Evolutionary conservation across 2,888 invertebrate species (phyloP).

Genomic region (Caenorhabditis becei): DNA sequence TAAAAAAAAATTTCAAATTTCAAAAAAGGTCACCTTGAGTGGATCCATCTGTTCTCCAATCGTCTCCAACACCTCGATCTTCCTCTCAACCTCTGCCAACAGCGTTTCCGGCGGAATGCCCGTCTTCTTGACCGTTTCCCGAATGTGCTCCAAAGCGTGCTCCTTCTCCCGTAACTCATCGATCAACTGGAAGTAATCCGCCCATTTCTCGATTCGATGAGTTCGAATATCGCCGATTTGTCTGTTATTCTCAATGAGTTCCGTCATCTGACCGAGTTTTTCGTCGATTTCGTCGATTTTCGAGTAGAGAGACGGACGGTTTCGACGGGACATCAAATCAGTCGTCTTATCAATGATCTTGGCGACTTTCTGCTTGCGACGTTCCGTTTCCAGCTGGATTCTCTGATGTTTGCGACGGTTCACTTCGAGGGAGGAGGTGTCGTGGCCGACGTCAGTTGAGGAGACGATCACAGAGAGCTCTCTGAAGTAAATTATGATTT

Average conservation of each 20-base stretch:
- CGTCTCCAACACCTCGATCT: slow-evolving; percentile 19
- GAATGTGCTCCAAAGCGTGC: slow-evolving; percentile 34
- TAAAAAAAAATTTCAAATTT: too few relatives aligned
- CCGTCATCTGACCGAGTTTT: slow-evolving; percentile 36
- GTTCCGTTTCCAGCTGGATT: slow-evolving; percentile 30
- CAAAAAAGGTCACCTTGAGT: slow-evolving; percentile 3
- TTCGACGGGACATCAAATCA: slow-evolving; percentile 26
- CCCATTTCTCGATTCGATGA: slow-evolving; percentile 45
- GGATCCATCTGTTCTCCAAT: slow-evolving; percentile 27
- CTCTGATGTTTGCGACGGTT: slow-evolving; percentile 47
- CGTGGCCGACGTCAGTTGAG: slow-evolving; percentile 43
- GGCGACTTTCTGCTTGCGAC: slow-evolving; percentile 40
- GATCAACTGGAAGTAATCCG: slow-evolving; percentile 25
- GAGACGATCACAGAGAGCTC: slow-evolving; percentile 47
- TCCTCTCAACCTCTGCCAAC: slow-evolving; percentile 45
- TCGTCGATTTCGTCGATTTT: slow-evolving; percentile 54
- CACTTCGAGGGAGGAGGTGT: slow-evolving; percentile 20
- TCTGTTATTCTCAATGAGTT: slow-evolving; percentile 37
- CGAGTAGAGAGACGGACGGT: slow-evolving; percentile 35
- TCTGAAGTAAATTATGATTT: slow-evolving; percentile 15
- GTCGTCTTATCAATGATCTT: slow-evolving; percentile 39
- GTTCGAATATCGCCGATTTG: slow-evolving; percentile 50
- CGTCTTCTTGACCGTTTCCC: slow-evolving; percentile 1
- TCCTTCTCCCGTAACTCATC: slow-evolving; percentile 51
- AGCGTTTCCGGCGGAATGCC: slow-evolving; percentile 24